Evolutionary conservation across 2,797 vertebrate genomes (phyloP).

Genomic region (Catostomus latipinnis): DNA sequence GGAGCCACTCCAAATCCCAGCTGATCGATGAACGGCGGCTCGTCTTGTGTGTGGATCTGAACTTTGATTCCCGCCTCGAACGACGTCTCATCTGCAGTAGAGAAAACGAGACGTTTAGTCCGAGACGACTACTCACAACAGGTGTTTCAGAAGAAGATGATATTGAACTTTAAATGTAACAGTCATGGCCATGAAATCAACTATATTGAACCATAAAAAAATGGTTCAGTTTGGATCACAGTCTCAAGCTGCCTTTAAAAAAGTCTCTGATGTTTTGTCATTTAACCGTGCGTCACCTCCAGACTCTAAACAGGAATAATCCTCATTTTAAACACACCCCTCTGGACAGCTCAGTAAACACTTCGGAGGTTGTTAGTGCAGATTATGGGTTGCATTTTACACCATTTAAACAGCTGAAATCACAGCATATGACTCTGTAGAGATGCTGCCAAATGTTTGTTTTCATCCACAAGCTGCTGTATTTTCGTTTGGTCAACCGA

Average conservation of each 20-base stretch:
- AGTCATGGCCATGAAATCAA: too few species aligned
- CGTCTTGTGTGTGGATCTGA: slow-evolving; percentile 97
- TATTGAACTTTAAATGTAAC: background rate
- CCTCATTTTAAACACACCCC: background rate
- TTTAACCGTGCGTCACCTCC: background rate
- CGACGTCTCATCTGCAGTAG: slow-evolving; percentile 90
- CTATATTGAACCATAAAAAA: too few species aligned
- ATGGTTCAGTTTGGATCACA: background rate
- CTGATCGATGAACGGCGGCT: slow-evolving; percentile 97
- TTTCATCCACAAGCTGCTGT: background rate
- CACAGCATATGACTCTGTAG: slow-evolving; percentile 22
- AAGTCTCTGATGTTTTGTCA: background rate
- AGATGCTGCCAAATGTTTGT: slow-evolving; percentile 36
- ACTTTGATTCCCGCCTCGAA: slow-evolving; percentile 99
- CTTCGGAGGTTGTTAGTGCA: background rate
- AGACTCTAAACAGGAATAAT: background rate
- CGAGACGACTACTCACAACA: too few species aligned
- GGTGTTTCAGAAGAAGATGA: background rate
- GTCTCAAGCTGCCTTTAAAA: background rate
- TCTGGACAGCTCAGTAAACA: slow-evolving; percentile 15
- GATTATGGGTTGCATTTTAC: slow-evolving; percentile 38
- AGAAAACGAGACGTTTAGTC: slow-evolving; percentile 1
- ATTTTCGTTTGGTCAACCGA: background rate
- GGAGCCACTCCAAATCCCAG: slow-evolving; percentile 97
- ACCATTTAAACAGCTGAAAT: slow-evolving; percentile 41